These are phyloP conservation scores for Valencia hispanica DNA, from an alignment of 2,797 vertebrate genomes.

Conservation along the genomic window DNA sequence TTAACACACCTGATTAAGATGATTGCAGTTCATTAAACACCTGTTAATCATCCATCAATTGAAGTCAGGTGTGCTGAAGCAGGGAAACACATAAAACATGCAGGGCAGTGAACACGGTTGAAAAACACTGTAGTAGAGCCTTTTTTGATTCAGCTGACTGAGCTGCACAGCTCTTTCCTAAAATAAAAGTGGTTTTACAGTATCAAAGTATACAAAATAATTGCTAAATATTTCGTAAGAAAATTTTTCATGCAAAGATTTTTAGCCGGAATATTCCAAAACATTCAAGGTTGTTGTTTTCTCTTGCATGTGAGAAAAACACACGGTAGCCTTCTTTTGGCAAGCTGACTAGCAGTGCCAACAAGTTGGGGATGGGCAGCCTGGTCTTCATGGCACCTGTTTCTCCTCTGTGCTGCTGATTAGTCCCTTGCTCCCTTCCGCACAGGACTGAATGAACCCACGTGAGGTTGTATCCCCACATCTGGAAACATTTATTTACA, in stretches of 20 bases:
- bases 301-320: neutral
- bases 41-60: no score
- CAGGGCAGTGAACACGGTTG: no score
- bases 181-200: neutral
- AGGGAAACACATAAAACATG: no score
- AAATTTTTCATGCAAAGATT: no score
- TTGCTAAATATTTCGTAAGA: no score
- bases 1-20: no score
- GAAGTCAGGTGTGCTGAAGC: no score
- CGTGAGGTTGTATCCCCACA: conserved; percentile 54
- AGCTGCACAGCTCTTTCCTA: neutral
- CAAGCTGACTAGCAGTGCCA: neutral
- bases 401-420: conserved; percentile 22
- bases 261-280: neutral
- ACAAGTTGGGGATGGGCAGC: neutral
- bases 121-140: neutral
- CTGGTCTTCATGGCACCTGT: neutral
- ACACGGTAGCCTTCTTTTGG: neutral
- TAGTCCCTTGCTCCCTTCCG: neutral
- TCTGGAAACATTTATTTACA: conserved; percentile 76
- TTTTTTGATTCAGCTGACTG: neutral
- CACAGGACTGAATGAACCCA: conserved; percentile 51
- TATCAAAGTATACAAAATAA: neutral
- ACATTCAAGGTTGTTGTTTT: neutral
- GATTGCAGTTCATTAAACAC: no score